Conservation (phyloP, 2,113 vertebrate genomes). For the Oncorhynchus mykiss region DNA sequence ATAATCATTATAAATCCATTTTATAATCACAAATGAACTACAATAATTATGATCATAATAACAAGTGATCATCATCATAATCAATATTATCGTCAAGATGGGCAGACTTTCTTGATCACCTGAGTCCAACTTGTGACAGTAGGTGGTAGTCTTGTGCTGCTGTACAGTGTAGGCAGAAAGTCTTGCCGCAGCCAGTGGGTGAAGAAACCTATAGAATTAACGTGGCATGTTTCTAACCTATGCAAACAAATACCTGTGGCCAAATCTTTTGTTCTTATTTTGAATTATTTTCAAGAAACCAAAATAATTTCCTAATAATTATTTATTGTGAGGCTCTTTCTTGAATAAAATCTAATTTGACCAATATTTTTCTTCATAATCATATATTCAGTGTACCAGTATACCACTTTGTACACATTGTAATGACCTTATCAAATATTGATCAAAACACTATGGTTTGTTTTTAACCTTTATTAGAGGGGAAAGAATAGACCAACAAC, state of each 20-base stretch:
- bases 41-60: background rate
- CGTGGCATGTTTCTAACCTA: no score
- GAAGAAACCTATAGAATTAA: background rate
- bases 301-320: no score
- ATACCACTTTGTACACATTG: no score
- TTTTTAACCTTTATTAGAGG: background rate
- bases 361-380: background rate
- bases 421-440: background rate
- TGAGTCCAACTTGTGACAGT: slow-evolving; percentile 5
- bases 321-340: no score
- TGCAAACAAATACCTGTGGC: no score
- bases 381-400: background rate
- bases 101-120: background rate
- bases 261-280: no score
- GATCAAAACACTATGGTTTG: background rate
- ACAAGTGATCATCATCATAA: background rate
- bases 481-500: background rate
- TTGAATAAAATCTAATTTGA: no score
- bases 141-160: slow-evolving; percentile 27
- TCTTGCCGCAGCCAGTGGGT: slow-evolving; percentile 17
- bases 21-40: background rate
- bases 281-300: no score
- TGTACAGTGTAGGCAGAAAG: no score
- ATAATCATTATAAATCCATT: no score
- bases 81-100: background rate